phyloP scores from a whole-genome alignment of 2,888 invertebrate genomes.

The Ferrisia virgata region DNA sequence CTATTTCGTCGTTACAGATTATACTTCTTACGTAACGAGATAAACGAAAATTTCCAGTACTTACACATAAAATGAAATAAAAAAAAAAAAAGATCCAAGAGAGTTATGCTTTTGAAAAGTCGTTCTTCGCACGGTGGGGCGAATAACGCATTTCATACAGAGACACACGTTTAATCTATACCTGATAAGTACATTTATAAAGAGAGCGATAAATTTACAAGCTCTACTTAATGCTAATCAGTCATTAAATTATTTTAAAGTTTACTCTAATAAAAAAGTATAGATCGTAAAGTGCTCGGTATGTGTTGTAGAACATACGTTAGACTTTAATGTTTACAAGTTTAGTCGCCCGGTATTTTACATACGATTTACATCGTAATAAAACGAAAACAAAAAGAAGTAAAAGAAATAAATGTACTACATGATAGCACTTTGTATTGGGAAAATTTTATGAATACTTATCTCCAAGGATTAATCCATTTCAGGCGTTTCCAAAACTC shows the following conservation, averaged over 20 bases:
- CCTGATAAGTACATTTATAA: neutral
- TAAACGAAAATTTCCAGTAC: too few relatives aligned
- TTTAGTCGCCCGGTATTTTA: neutral
- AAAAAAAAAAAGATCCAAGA: too few relatives aligned
- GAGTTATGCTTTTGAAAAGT: too few relatives aligned
- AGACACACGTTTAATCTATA: too few relatives aligned
- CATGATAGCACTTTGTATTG: neutral
- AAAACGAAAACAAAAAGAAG: neutral
- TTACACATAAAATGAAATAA: too few relatives aligned
- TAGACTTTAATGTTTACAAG: neutral
- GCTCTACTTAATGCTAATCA: conserved; percentile 1
- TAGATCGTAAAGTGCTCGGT: neutral
- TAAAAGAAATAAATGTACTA: neutral
- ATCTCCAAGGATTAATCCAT: neutral
- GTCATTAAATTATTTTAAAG: conserved; percentile 12
- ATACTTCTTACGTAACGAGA: too few relatives aligned
- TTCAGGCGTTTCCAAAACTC: neutral
- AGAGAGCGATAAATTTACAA: neutral
- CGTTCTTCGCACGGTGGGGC: neutral
- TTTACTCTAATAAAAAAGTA: neutral
- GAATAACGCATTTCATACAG: too few relatives aligned
- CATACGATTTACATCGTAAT: neutral
- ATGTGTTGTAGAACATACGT: too few relatives aligned
- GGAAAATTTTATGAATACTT: neutral
- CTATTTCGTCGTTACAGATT: neutral